phyloP scores from a whole-genome alignment of 2,797 vertebrate genomes.

The Cynopterus sphinx region DNA sequence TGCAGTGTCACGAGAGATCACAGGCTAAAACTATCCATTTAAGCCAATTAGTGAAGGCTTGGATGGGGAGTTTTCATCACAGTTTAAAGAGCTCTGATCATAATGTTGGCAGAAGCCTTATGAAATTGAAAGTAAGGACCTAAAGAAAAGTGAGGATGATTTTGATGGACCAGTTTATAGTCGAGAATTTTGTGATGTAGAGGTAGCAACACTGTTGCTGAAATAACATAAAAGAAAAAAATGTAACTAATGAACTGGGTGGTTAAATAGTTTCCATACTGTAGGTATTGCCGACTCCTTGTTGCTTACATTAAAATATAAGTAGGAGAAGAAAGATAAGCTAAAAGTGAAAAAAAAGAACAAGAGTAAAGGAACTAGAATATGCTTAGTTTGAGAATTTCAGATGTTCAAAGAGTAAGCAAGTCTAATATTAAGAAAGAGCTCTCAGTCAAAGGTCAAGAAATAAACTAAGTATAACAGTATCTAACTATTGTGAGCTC shows the following conservation, averaged over 20 bases:
- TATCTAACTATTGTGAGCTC: background rate
- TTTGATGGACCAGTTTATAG: background rate
- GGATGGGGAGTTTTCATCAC: background rate
- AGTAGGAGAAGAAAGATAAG: background rate
- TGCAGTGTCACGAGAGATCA: background rate
- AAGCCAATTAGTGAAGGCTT: background rate
- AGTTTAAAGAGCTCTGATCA: background rate
- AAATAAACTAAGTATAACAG: background rate
- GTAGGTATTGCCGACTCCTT: background rate
- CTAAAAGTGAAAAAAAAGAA: background rate
- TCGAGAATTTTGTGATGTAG: background rate
- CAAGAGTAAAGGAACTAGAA: background rate
- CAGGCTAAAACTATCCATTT: no score
- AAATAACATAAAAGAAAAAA: background rate
- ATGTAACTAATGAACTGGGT: background rate
- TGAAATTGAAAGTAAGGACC: background rate
- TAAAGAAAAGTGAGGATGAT: background rate
- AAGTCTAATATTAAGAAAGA: background rate
- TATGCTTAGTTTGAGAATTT: background rate
- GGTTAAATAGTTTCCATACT: background rate
- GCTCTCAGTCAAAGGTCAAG: background rate
- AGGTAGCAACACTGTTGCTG: background rate
- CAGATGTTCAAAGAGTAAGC: background rate
- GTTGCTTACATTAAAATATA: background rate
- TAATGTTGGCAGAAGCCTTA: background rate